Base-by-base conservation (phyloP, 2,113 vertebrate species). In the Carettochelys insculpta region DNA sequence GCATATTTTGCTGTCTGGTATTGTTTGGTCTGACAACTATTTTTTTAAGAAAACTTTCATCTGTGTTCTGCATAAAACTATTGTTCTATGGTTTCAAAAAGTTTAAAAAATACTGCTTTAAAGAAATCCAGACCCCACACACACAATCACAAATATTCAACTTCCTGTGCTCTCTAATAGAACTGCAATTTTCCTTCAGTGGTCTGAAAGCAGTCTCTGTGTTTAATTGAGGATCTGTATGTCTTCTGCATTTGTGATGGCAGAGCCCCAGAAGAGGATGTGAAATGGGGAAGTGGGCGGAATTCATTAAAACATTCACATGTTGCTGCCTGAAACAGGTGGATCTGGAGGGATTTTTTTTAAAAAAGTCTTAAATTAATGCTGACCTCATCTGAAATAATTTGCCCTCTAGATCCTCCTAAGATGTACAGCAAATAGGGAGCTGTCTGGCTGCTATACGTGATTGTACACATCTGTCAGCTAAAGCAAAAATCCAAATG, bases 391-490 rank as follows among this genome's bases (percentile, higher is more conserved):
- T 85, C 85, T 94, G 86, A 94, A 97, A 95, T 95, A 94, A 89
- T 89, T 96, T 92, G 75, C 88, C 89, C 94, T 93, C 83, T 91
- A 20, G 0, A 82, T 92, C 89, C 61, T 96, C 90, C 54, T 96
- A 90, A 5, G 13, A 93, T 91, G 65, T 51, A 54, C 77, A 95
- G 86, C 94, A 92, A 95, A 94, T 86, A 84, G 96, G 88, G 95
- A 96, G 68, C 77, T 96, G 81, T 94, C 91, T 94, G 87, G 90
- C 94, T 96, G 92, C 90, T 90, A 87, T 1, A 4, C 90, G 83
- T 87, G 94, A 96, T 88, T 93, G 92, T 96, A 94, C 88, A 86
- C 93, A 95, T 96, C 95, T 96, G 95, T 95, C 96, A 95, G 92
- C 85, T 94, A 88, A 96, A 92, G 38, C 19, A 1, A 73, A 94